A percentile compares a stretch with the other conserved stretches of the same genome.
Conservation (phyloP, 2,888 invertebrate species). For the Leptinotarsa juncta region DNA sequence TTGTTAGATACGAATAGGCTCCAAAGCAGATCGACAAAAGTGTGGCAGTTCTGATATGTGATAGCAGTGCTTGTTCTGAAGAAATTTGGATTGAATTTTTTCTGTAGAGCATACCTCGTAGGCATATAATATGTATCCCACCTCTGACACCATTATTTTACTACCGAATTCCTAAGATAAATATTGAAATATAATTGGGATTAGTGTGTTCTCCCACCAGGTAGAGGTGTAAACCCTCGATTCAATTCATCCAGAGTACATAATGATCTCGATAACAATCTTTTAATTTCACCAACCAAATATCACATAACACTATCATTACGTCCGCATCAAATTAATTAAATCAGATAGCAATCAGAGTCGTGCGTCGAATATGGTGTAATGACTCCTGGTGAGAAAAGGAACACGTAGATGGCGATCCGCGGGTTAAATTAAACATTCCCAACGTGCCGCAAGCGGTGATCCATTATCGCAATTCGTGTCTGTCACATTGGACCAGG, state of each 20-base stretch:
- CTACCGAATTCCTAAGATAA: too few relatives aligned
- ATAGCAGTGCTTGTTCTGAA: too few relatives aligned
- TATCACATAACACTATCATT: constrained; percentile 9
- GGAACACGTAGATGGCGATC: constrained; percentile 6
- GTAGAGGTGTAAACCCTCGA: neutral
- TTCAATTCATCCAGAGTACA: neutral
- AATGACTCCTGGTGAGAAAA: constrained; percentile 13
- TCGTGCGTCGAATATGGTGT: constrained; percentile 8
- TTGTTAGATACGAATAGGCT: too few relatives aligned
- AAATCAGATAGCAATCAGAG: constrained; percentile 17
- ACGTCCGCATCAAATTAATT: neutral
- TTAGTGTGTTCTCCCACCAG: neutral
- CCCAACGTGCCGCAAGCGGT: neutral
- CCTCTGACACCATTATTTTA: too few relatives aligned
- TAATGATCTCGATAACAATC: neutral
- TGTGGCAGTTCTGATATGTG: too few relatives aligned
- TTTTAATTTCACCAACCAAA: neutral
- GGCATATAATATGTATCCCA: too few relatives aligned
- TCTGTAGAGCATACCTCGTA: too few relatives aligned
- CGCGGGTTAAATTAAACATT: neutral
- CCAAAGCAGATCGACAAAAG: too few relatives aligned
- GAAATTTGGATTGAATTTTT: too few relatives aligned
- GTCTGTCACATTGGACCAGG: constrained; percentile 10
- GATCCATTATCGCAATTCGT: constrained; percentile 10
- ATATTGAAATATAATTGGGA: neutral